A percentile compares a stretch with the other conserved stretches of the same genome.
Conservation (phyloP, 2,797 vertebrate genomes). For the Phaenicophaeus curvirostris region DNA sequence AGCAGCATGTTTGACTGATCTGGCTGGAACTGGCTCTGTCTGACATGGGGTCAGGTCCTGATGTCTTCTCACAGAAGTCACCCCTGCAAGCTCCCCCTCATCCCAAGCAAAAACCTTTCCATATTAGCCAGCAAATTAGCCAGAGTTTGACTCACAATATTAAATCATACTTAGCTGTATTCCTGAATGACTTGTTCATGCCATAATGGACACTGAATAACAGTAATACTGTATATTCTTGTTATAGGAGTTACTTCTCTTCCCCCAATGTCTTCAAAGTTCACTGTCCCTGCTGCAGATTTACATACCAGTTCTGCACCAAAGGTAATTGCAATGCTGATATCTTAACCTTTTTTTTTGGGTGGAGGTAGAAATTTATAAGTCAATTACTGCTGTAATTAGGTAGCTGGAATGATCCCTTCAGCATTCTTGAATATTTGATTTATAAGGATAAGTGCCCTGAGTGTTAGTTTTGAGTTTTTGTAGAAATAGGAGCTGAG, state of each 20-base stretch:
- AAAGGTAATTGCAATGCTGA: constrained; percentile 50
- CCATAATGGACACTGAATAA: not conserved
- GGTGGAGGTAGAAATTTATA: not conserved
- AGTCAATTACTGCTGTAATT: not conserved
- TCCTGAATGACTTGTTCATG: not conserved
- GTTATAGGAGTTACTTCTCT: constrained; percentile 33
- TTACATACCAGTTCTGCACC: not conserved
- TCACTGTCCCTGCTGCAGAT: not conserved
- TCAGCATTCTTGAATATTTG: not conserved
- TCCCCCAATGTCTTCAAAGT: not conserved
- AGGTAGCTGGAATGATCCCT: not conserved
- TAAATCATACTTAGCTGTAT: not conserved
- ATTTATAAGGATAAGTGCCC: not conserved
- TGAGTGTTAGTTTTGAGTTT: not conserved
- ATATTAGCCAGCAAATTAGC: not conserved
- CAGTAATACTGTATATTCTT: not conserved
- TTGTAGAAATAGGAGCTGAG: not conserved
- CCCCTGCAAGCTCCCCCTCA: not conserved
- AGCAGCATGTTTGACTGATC: not conserved
- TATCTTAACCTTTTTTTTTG: not conserved
- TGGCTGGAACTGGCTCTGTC: not conserved
- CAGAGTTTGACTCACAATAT: not conserved
- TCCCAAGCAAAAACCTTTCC: not conserved
- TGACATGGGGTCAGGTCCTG: not conserved
- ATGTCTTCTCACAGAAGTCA: not conserved